These are phyloP conservation scores for Melopsittacus undulatus DNA, from an alignment of 2,797 vertebrate genomes.

Conservation along the genomic window DNA sequence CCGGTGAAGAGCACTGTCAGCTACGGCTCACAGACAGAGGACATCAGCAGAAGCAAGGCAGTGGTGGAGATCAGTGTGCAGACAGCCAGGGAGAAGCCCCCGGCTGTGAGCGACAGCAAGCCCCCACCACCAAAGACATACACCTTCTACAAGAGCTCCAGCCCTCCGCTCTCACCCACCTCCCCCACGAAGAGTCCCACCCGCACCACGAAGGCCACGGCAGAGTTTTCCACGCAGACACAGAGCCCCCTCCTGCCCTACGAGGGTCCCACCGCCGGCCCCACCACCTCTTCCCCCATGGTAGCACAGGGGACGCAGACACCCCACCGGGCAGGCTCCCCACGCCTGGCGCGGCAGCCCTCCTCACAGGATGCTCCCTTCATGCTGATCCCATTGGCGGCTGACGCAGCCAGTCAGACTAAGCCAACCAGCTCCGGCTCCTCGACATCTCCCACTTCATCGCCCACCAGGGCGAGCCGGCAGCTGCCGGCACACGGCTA, in stretches of 20 bases:
- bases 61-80: slow-evolving; percentile 54
- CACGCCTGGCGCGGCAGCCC: slow-evolving; percentile 87
- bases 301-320: slow-evolving; percentile 86
- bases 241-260: slow-evolving; percentile 77
- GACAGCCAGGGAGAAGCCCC: slow-evolving; percentile 68
- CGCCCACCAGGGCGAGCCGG: slow-evolving; percentile 84
- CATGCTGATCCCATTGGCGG: slow-evolving; percentile 89
- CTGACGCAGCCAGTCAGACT: slow-evolving; percentile 84
- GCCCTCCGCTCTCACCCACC: slow-evolving; percentile 87
- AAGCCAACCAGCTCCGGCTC: slow-evolving; percentile 88
- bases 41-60: slow-evolving; percentile 43
- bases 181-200: slow-evolving; percentile 92
- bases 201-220: slow-evolving; percentile 76
- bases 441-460: slow-evolving; percentile 89
- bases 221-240: slow-evolving; percentile 93
- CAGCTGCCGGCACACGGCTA: slow-evolving; percentile 85
- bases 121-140: slow-evolving; percentile 82
- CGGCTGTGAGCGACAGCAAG: slow-evolving; percentile 30
- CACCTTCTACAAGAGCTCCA: slow-evolving; percentile 88
- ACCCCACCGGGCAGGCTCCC: slow-evolving; percentile 81
- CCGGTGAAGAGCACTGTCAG: slow-evolving; percentile 70
- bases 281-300: slow-evolving; percentile 76
- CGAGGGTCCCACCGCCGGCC: slow-evolving; percentile 72
- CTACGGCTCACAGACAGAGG: slow-evolving; percentile 77
- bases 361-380: slow-evolving; percentile 90